These are phyloP conservation scores for Hoplodrina ambigua DNA, from an alignment of 2,888 invertebrate genomes.

Conservation along the genomic window DNA sequence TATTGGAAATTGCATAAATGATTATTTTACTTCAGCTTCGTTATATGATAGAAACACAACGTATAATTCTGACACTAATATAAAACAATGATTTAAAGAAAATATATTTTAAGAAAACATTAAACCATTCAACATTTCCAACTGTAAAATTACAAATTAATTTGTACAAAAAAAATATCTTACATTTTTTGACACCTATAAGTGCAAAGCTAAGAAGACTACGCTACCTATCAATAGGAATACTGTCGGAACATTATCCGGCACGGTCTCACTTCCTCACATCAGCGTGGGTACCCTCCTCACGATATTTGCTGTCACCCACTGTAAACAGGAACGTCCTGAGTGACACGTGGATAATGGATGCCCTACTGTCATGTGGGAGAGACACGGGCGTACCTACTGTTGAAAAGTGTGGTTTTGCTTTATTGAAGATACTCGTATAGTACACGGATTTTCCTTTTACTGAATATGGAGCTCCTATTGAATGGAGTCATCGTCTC, in stretches of 20 bases:
- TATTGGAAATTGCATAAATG: not conserved
- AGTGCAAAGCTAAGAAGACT: constrained; percentile 7
- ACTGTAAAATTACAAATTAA: too few relatives aligned
- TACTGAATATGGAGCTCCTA: not conserved
- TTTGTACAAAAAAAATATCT: too few relatives aligned
- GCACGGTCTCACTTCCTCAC: constrained; percentile 40
- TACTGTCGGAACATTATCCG: constrained; percentile 38
- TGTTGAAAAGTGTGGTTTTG: constrained; percentile 10
- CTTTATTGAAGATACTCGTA: not conserved
- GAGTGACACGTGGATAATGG: constrained; percentile 65
- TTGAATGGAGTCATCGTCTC: not conserved
- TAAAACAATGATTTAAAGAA: too few relatives aligned
- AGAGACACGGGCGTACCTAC: not conserved
- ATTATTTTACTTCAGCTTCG: too few relatives aligned
- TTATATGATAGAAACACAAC: too few relatives aligned
- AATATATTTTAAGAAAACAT: too few relatives aligned
- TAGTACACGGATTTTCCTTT: not conserved
- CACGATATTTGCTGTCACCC: constrained; percentile 63
- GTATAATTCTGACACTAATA: too few relatives aligned
- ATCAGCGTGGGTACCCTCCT: constrained; percentile 62
- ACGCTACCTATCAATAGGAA: constrained; percentile 11
- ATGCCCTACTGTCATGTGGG: constrained; percentile 30
- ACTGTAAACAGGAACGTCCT: constrained; percentile 60
- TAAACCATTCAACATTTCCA: too few relatives aligned
- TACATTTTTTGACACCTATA: not conserved